Conservation (phyloP, 2,888 invertebrate species). For the Acronicta aceris region DNA sequence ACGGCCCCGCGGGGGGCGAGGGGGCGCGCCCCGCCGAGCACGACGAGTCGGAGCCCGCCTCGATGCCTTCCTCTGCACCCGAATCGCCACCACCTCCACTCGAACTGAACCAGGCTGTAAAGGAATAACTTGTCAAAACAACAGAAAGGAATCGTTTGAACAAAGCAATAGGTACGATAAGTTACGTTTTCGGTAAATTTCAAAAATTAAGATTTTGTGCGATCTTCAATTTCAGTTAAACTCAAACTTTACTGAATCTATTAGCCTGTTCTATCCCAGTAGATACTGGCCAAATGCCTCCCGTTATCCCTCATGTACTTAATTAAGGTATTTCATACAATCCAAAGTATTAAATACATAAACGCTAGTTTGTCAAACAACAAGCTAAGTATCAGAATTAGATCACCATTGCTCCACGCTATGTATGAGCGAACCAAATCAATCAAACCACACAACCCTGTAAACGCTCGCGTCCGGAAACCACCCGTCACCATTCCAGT, state of each 20-base stretch:
- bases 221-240: too few species aligned
- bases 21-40: conserved; percentile 91
- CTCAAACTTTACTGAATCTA: too few species aligned
- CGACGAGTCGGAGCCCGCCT: conserved; percentile 92
- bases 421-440: conserved; percentile 31
- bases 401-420: conserved; percentile 21
- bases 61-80: conserved; percentile 90
- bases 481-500: conserved; percentile 30
- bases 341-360: too few species aligned
- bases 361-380: conserved; percentile 14
- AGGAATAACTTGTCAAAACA: conserved; percentile 27
- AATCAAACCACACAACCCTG: conserved; percentile 38
- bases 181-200: too few species aligned
- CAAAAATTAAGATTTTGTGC: too few species aligned
- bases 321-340: too few species aligned
- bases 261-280: too few species aligned
- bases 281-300: too few species aligned
- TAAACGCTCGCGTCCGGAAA: conserved; percentile 58
- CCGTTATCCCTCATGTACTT: too few species aligned
- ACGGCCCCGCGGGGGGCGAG: conserved; percentile 89
- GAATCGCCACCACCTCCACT: conserved; percentile 89
- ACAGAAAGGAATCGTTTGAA: not conserved
- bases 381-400: conserved; percentile 23
- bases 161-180: not conserved
- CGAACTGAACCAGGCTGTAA: conserved; percentile 91